Evolutionary conservation across 2,888 invertebrate genomes (phyloP), one percentile per base, ranked within the genome.

Genomic region (Machimus rusticus): DNA sequence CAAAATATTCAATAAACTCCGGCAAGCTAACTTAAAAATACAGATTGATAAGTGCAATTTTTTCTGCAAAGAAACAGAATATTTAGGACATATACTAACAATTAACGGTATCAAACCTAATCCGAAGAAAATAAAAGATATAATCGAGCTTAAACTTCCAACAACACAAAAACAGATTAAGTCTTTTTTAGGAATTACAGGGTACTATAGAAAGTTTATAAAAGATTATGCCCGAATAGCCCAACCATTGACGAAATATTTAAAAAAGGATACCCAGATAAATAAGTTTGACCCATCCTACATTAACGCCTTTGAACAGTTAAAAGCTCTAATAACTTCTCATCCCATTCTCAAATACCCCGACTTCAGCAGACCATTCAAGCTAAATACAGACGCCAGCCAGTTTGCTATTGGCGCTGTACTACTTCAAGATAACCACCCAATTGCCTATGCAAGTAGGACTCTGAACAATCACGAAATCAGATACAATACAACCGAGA

Each of bases 21-120:
- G 28, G 14, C 28, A 28, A 28, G 6, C 28, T 28, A 74, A 74
- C 14, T 28, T 74, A 16, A 74, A 74, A n/a, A 74, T 74, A 28
- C 74, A 74, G n/a, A 28, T 74, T 0, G 74, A 88, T 43, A 89
- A 89, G 87, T 88, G 88, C 74, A 86, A 74, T 16, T 89, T 88
- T 57, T 74, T 88, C 12, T 28, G n/a, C 1, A 88, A 87, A 86
- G 74, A 88, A 57, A 78, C 78, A 39, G 78, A 78, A 78, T 78
- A 78, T 5, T 3, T 78, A 39, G 78, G 78, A n/a, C 78, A 78
- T n/a, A 8, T 78, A 14, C 74, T 74, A 16, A 78, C 78, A 1
- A 37, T 39, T n/a, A 19, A 78, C 5, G 78, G 78, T 1, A 37
- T 78, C 28, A 78, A 88, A 78, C 88, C 88, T 1, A 89, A 89